A percentile compares a stretch with the other conserved stretches of the same genome.
These are phyloP conservation scores for Betta splendens DNA, from an alignment of 2,797 vertebrate genomes.

Conservation along the genomic window DNA sequence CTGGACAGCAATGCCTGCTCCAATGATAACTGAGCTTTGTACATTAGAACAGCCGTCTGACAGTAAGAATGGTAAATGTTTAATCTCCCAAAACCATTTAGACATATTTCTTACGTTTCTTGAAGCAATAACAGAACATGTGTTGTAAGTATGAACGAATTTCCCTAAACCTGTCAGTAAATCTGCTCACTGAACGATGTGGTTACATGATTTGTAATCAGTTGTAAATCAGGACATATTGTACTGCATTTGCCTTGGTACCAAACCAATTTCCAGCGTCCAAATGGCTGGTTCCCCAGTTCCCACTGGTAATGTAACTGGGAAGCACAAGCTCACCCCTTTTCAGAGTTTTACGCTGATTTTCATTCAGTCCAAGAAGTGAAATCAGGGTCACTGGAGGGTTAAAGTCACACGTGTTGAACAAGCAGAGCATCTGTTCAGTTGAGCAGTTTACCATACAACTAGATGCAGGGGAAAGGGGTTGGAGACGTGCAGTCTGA, in stretches of 20 bases:
- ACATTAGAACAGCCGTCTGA: not conserved
- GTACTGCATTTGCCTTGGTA: no score
- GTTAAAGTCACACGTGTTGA: no score
- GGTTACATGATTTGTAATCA: constrained; percentile 7
- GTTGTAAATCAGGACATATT: constrained; percentile 14
- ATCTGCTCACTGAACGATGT: not conserved
- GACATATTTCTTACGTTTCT: not conserved
- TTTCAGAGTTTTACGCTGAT: no score
- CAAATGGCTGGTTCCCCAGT: constrained; percentile 20
- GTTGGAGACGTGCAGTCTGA: not conserved
- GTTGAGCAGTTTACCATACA: not conserved
- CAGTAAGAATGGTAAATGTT: not conserved
- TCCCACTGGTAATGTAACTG: constrained; percentile 25
- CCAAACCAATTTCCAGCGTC: constrained; percentile 22
- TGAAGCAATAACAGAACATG: not conserved
- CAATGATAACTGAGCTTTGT: constrained; percentile 6
- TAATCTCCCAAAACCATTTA: not conserved
- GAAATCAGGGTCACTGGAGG: no score
- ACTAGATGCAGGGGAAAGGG: not conserved
- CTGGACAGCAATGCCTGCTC: not conserved
- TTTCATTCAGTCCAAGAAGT: no score
- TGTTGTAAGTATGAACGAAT: not conserved
- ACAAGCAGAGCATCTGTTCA: constrained; percentile 14
- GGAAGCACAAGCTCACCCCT: no score
- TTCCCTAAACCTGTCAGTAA: not conserved